Evolutionary conservation across 2,888 invertebrate species (phyloP), one percentile per base, ranked within the genome.

Genomic region (Catonia carolina): DNA sequence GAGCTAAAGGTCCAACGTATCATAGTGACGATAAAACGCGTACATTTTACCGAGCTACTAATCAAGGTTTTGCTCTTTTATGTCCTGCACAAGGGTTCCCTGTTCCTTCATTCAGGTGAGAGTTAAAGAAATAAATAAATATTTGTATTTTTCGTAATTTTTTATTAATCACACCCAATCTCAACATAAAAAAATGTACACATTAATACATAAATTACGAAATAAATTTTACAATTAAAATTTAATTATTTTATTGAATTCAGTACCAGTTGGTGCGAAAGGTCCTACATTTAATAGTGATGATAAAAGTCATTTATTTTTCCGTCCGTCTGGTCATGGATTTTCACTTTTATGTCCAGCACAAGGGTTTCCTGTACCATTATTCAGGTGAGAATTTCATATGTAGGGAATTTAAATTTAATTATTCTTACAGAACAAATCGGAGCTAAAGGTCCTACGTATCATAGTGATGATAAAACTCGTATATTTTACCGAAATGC

Each of bases 1-100:
- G 83, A 70, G 79, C 80, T 60, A 83, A 83, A 68, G 78, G 80
- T 53, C 84, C 85, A 63, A 81, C 81, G 67, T 81, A 81, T 68
- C 79, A 79, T 51, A 76, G 74, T 61, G 81, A 82, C 63, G 78
- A 80, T 62, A 81, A 78, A 71, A 75, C 76, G 61, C 79, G 78
- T 67, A 77, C 79, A 48, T 84, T 83, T 69, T 71, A 76, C 61
- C 75, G 80, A 58, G 72, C 69, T 53, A 72, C 78, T 62, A 73
- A 74, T 57, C 76, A 78, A 67, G 77, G 78, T 69, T 79, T 83
- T 68, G 80, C 76, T 52, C 65, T 75, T 22, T 66, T 70, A 31
- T 75, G 75, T 63, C 69, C 69, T 31, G 74, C 74, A n/a, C 74
- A 75, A 64, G 73, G 70, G 20, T 74, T 67, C 60, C 75, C 75